Conservation (phyloP, 2,113 vertebrate species). For the Cairina moschata region DNA sequence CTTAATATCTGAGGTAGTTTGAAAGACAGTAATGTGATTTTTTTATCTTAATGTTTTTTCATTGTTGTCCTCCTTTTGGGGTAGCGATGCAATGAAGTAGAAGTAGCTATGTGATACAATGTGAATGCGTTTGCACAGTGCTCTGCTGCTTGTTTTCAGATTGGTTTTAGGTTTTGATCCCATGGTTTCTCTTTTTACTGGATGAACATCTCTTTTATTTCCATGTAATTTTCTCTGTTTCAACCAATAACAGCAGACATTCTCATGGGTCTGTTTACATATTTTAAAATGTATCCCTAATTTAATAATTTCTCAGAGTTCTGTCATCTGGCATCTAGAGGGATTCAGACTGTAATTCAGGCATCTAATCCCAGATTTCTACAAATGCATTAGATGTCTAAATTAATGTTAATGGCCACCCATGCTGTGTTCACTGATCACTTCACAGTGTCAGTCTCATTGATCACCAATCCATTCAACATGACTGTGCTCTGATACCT, state of each 20-base stretch:
- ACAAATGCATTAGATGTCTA: background rate
- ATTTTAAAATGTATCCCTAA: background rate
- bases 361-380: background rate
- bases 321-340: background rate
- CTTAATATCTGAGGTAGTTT: background rate
- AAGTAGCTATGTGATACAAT: background rate
- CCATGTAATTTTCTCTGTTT: background rate
- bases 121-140: background rate
- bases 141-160: background rate
- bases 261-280: background rate
- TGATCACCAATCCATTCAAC: background rate
- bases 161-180: background rate
- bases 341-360: background rate
- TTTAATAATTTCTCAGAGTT: background rate
- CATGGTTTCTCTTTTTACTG: background rate
- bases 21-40: background rate
- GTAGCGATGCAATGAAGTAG: background rate
- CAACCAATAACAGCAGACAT: background rate
- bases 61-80: background rate
- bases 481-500: accelerated
- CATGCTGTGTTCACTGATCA: background rate
- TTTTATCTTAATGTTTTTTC: background rate
- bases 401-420: background rate
- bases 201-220: background rate
- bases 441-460: background rate